These are phyloP conservation scores for Podocnemis expansa DNA, from an alignment of 2,113 vertebrate species.

Conservation along the genomic window DNA sequence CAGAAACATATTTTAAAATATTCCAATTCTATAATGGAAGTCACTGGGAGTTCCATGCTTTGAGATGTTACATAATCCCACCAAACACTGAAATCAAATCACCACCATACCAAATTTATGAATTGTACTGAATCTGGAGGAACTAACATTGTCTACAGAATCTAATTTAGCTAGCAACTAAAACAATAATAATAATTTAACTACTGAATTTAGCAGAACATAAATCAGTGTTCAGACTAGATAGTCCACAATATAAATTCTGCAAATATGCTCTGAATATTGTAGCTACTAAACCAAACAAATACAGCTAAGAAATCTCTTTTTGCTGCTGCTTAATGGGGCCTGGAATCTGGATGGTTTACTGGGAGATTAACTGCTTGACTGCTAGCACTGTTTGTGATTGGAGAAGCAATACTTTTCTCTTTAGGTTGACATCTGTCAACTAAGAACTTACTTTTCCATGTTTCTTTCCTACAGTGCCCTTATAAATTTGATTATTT, in stretches of 20 bases:
- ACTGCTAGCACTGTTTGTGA: not conserved
- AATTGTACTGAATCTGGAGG: not conserved
- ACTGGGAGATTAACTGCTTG: not conserved
- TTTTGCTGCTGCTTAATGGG: not conserved
- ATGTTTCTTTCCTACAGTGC: not conserved
- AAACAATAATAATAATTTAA: constrained; percentile 34
- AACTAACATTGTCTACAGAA: constrained; percentile 12
- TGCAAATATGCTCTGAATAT: not conserved
- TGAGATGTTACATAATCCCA: not conserved
- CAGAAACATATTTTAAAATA: not conserved
- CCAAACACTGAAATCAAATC: not conserved
- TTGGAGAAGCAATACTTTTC: not conserved
- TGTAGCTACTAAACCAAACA: constrained; percentile 14
- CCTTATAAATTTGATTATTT: not conserved
- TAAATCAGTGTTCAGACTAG: not conserved
- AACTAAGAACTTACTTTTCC: not conserved
- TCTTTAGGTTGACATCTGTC: constrained; percentile 10
- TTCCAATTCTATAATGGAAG: not conserved
- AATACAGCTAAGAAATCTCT: constrained; percentile 12
- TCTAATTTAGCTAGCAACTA: constrained; percentile 1
- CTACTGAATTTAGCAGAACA: not conserved
- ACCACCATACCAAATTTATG: not conserved
- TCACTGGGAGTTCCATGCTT: not conserved
- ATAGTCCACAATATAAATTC: not conserved
- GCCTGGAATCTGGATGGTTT: constrained; percentile 19